Evolutionary conservation across 2,888 invertebrate genomes (phyloP).

Genomic region (Strigamia crassipes): DNA sequence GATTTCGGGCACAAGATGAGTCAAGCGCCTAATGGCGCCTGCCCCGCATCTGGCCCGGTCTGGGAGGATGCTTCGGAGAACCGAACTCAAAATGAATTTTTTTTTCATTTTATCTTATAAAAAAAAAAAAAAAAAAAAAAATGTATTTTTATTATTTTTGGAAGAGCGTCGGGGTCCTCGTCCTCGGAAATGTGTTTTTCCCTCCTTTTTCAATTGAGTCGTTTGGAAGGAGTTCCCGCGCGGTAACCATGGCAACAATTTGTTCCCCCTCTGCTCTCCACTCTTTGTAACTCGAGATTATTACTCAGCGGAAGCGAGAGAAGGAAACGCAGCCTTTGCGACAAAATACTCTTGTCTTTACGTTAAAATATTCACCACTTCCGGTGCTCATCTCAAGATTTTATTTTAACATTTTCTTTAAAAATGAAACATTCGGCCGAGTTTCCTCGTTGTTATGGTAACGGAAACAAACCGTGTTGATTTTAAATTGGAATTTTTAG

Average conservation of each 20-base stretch:
- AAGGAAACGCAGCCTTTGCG: not conserved
- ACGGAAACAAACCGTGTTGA: no score
- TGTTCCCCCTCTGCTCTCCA: not conserved
- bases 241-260: not conserved
- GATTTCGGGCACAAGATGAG: not conserved
- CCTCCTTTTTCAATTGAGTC: not conserved
- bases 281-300: conserved; percentile 21
- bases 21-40: conserved; percentile 5
- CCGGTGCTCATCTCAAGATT: not conserved
- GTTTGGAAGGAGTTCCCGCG: not conserved
- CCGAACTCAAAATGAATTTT: not conserved
- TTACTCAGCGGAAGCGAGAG: not conserved
- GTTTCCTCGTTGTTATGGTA: no score
- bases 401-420: no score
- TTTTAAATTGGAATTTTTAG: no score
- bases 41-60: conserved; percentile 13
- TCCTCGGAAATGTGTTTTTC: not conserved
- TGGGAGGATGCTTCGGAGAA: not conserved
- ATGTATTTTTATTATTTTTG: not conserved
- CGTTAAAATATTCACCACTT: not conserved
- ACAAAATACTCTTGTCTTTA: conserved; percentile 3
- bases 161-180: not conserved
- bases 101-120: not conserved
- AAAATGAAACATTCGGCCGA: no score
- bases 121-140: no score